Evolutionary conservation across 2,888 invertebrate genomes (phyloP).

Genomic region (Euphydryas editha): DNA sequence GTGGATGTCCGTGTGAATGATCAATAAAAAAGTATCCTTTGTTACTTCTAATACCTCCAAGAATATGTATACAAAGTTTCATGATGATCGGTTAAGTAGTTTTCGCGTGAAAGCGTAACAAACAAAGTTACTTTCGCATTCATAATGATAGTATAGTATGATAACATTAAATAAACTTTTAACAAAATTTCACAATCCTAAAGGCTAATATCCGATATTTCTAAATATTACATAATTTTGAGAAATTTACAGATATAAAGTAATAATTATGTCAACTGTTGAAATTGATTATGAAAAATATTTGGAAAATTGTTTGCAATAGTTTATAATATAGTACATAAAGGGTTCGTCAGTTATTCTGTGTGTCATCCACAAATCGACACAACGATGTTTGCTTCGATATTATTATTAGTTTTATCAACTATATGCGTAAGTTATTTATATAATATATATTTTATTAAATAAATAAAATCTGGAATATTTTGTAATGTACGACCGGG

Average conservation of each 20-base stretch:
- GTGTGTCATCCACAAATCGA: slow-evolving; percentile 11
- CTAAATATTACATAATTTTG: not conserved
- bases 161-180: not conserved
- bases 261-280: not conserved
- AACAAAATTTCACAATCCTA: not conserved
- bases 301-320: not conserved
- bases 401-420: slow-evolving; percentile 24
- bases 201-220: not conserved
- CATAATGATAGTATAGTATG: no score
- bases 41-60: no score
- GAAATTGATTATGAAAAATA: not conserved
- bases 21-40: no score
- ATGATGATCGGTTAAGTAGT: no score
- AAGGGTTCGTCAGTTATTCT: slow-evolving; percentile 15
- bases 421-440: slow-evolving; percentile 38
- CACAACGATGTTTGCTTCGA: slow-evolving; percentile 29
- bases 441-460: no score
- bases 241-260: not conserved
- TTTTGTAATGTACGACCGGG: no score
- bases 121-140: no score
- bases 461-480: no score
- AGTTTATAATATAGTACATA: slow-evolving; percentile 42
- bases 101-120: no score
- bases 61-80: no score
- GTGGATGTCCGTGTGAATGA: no score